Evolutionary conservation across 2,888 invertebrate species (phyloP), one percentile per base, ranked within the genome.

Genomic region (Sinodicranocentrus sp.): DNA sequence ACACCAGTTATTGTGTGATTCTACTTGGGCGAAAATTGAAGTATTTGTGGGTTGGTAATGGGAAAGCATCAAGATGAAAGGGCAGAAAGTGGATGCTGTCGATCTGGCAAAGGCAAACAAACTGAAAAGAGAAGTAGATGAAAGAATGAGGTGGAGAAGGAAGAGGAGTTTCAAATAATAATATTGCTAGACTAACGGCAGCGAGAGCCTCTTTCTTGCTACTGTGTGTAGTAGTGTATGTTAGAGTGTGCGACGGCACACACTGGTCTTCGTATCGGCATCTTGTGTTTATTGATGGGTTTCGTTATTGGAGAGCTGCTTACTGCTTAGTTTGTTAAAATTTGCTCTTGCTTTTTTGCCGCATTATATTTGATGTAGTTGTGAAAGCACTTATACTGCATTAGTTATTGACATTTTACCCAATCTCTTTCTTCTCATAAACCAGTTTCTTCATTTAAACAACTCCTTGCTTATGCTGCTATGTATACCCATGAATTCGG

Each of bases 11-110:
- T 86, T 86, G 86, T 86, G 82, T 76, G 61, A 54, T 70, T 72
- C 78, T 82, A 85, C 86, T 87, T 85, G 85, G 84, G 72, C 80
- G 79, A 82, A 87, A 80, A 87, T 87, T 87, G 85, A 87, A 87
- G 85, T 87, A 87, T 87, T 87, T 87, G 85, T 87, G 76, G 73
- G 70, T 65, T 67, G 80, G 87, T 85, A 85, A 85, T 85, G 79
- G 84, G 82, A 84, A 85, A 84, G 84, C 80, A 83, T 65, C 48
- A 82, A 84, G 85, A 85, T 82, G 85, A 86, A 85, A 86, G 84
- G 87, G 87, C 87, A 87, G 87, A 75, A 87, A 87, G 85, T 87
- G 87, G 85, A 84, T 84, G 82, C 70, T 84, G 82, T 82, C 78
- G 85, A 85, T 85, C 78, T 79, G 63, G 15, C 78, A 73, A 73